phyloP scores from a whole-genome alignment of 2,888 invertebrate species.

The Agonopterix subpropinquella region DNA sequence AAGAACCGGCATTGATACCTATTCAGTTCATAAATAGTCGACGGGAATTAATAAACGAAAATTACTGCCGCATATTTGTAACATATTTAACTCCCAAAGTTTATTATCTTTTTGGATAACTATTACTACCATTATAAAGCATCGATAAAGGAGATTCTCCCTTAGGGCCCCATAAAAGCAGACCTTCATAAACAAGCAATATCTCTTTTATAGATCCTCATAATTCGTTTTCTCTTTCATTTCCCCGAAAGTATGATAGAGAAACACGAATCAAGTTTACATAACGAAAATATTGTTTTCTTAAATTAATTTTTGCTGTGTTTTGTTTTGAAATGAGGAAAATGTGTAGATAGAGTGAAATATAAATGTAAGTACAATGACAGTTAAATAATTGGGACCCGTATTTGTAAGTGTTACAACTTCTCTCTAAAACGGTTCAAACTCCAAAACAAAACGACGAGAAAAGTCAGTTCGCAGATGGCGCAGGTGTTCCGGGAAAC shows the following conservation, averaged over 20 bases:
- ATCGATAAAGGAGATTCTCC: conserved; percentile 54
- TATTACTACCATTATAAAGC: conserved; percentile 50
- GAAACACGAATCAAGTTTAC: conserved; percentile 22
- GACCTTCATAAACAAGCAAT: conserved; percentile 68
- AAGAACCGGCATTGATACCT: too few species aligned
- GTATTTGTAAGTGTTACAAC: conserved; percentile 55
- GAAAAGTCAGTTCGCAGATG: conserved; percentile 54
- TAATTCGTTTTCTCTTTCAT: conserved; percentile 50
- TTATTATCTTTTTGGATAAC: conserved; percentile 52
- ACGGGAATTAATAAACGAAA: not conserved
- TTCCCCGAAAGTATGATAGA: conserved; percentile 31
- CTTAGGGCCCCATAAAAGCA: conserved; percentile 53
- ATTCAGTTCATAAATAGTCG: too few species aligned
- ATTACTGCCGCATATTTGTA: conserved; percentile 16
- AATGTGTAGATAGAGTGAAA: not conserved
- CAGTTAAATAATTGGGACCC: conserved; percentile 35
- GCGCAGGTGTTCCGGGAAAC: conserved; percentile 59
- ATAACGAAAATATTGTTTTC: not conserved
- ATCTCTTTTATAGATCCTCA: conserved; percentile 53
- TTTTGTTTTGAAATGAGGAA: too few species aligned
- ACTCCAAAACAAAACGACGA: conserved; percentile 59
- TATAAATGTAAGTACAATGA: not conserved
- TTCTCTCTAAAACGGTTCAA: conserved; percentile 38
- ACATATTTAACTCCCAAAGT: conserved; percentile 29
- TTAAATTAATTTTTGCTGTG: too few species aligned